Base-by-base conservation (phyloP, 2,113 vertebrate species). In the Saccopteryx leptura region DNA sequence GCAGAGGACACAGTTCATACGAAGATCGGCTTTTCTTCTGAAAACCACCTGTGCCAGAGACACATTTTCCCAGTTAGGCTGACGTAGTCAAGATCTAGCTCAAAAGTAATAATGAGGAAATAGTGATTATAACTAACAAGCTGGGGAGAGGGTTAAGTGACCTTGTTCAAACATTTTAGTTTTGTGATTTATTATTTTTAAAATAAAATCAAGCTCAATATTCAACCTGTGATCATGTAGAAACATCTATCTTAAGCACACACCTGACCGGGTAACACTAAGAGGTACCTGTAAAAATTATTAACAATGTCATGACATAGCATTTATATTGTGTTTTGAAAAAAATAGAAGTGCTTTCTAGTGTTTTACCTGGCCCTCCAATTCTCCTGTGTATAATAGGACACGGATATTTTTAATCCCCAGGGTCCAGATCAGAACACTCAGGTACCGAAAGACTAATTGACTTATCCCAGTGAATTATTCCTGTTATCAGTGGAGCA, bases 41-140 rank as follows among this genome's bases (percentile, higher is more conserved):
- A 87, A 98, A 98, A 97, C 97, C 98, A 92, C 92, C 96, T 97
- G 98, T 98, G 98, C 98, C 98, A 97, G 98, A 97, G 98, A 98
- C 96, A 92, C 88, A 52, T 86, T 95, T 92, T 96, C 95, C 96
- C 94, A 96, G 58, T 86, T 93, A 95, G 86, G 95, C 88, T 90
- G 97, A 96, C 88, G 56, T 93, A 97, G 83, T 96, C 79, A 97
- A 97, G 87, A 81, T 72, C 88, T 91, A 65, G 92, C 97, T 95
- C 63, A 79, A 26, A 50, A 72, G 7, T 71, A 69, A 86, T 66
- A 56, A 50, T 66, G 60, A 79, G 21, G 78, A 93, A 74, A 90
- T 88, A 76, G 60, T 31, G 21, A 88, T 61, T 92, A 87, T 82
- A 88, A 95, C 54, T 39, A 68, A 61, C 95, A 76, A 97, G 88